phyloP scores from a whole-genome alignment of 1,140 invertebrate genomes.

The Trachymyrmex cornetzi region DNA sequence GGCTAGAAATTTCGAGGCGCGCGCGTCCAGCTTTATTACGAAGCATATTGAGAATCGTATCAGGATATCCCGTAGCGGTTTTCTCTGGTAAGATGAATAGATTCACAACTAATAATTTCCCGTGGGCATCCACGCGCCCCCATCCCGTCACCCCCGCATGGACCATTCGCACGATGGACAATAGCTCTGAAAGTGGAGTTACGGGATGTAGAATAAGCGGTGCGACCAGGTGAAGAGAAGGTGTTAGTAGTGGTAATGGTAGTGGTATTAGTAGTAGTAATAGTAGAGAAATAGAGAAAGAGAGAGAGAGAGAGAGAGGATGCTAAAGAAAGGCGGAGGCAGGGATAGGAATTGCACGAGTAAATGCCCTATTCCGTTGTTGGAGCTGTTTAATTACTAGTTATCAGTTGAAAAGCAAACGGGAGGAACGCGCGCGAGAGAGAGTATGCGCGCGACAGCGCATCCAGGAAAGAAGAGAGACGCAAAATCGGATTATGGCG shows the following conservation, averaged over 20 bases:
- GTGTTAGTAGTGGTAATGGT: background rate
- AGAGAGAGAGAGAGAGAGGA: constrained; percentile 7
- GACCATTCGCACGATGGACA: constrained; percentile 54
- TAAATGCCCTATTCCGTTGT: constrained; percentile 60
- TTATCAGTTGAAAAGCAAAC: constrained; percentile 65
- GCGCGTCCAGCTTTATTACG: constrained; percentile 59
- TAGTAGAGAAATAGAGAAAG: background rate
- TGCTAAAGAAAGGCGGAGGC: constrained; percentile 46
- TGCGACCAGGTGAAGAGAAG: constrained; percentile 37
- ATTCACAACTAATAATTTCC: constrained; percentile 65
- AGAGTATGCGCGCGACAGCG: background rate
- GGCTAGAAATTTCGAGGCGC: constrained; percentile 38
- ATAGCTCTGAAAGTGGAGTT: constrained; percentile 62
- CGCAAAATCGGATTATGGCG: constrained; percentile 76
- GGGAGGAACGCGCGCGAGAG: constrained; percentile 23
- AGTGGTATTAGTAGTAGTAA: background rate
- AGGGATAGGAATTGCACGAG: constrained; percentile 52
- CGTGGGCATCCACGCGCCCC: constrained; percentile 42
- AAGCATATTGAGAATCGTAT: constrained; percentile 59
- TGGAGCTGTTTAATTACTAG: constrained; percentile 66
- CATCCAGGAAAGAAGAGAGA: constrained; percentile 55
- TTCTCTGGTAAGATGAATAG: constrained; percentile 63
- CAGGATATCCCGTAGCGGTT: constrained; percentile 62
- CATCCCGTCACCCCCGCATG: background rate
- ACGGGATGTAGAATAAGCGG: constrained; percentile 58